Evolutionary conservation across 2,113 vertebrate genomes (phyloP).

Genomic region (Cyanistes caeruleus): DNA sequence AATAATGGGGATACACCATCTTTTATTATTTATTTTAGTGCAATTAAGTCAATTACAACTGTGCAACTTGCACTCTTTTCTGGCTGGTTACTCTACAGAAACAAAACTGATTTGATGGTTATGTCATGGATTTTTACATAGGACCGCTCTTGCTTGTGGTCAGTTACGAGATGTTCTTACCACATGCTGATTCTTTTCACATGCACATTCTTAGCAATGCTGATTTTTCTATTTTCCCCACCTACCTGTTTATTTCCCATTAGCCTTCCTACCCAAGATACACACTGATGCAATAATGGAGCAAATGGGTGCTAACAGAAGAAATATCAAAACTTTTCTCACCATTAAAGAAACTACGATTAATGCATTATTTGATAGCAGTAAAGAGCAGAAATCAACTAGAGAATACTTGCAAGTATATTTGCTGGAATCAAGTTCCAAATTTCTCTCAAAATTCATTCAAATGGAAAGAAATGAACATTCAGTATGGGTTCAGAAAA

Average conservation of each 20-base stretch:
- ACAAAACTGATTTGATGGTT: not conserved
- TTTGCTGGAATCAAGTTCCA: not conserved
- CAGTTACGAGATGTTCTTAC: not conserved
- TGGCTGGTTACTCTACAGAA: not conserved
- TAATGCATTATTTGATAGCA: not conserved
- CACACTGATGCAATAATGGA: not conserved
- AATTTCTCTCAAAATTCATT: not conserved
- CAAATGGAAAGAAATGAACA: not conserved
- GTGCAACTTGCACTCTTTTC: not conserved
- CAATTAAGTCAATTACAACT: not conserved
- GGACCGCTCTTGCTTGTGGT: not conserved
- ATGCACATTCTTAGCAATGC: not conserved
- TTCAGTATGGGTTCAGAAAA: not conserved
- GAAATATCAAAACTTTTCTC: not conserved
- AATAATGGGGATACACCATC: not conserved
- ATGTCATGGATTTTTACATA: not conserved
- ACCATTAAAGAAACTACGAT: not conserved
- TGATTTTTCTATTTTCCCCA: accelerated
- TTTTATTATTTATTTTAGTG: not conserved
- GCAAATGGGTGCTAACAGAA: not conserved
- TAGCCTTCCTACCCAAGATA: not conserved
- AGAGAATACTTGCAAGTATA: not conserved
- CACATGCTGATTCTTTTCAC: too few species aligned
- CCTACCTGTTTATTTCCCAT: not conserved
- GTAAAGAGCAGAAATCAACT: not conserved